Conservation (phyloP, 2,113 vertebrate species). For the Tichodroma muraria region DNA sequence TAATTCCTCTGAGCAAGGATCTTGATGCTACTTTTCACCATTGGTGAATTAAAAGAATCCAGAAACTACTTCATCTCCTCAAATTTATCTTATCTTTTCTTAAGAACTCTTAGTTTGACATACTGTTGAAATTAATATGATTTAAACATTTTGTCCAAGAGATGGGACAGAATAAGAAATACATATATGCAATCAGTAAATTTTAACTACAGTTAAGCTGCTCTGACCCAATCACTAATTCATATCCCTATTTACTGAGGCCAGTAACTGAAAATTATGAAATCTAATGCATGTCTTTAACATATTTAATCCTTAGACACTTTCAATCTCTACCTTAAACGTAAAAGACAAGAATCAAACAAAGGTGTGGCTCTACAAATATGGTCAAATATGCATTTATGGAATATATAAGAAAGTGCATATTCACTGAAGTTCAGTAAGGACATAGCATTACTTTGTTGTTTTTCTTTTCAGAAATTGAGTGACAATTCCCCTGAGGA, state of each 20-base stretch:
- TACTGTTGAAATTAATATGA: neutral
- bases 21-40: neutral
- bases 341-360: neutral
- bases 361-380: neutral
- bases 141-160: neutral
- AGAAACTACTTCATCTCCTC: neutral
- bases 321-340: neutral
- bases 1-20: neutral
- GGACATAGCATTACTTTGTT: neutral
- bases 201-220: neutral
- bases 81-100: neutral
- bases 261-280: neutral
- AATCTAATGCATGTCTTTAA: neutral
- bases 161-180: neutral
- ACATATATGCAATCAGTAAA: neutral
- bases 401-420: neutral
- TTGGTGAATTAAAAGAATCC: neutral
- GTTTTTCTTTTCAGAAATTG: conserved; percentile 4
- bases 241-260: neutral
- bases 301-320: neutral
- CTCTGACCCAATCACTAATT: neutral
- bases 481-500: conserved; percentile 38
- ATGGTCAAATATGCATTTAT: neutral
- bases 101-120: neutral
- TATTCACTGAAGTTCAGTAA: neutral